These are phyloP conservation scores for Phyllotis vaccarum DNA, from an alignment of 2,797 vertebrate genomes.

Conservation along the genomic window DNA sequence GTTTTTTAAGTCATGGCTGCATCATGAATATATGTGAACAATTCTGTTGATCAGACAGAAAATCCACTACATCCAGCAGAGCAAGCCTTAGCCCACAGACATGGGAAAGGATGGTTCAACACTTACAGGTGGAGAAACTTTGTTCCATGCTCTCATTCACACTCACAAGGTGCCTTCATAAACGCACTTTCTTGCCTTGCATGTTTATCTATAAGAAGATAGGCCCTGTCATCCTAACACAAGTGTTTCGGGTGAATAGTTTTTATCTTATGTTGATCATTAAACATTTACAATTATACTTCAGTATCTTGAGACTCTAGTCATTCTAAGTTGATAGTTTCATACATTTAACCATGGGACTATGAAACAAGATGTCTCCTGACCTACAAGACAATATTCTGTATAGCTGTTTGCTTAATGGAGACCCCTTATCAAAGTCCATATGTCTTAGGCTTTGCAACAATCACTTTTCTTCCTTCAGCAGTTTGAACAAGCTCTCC, in stretches of 20 bases:
- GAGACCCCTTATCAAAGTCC: neutral
- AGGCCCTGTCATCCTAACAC: neutral
- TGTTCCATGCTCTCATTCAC: neutral
- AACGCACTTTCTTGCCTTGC: neutral
- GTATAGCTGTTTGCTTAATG: neutral
- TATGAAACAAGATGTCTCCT: neutral
- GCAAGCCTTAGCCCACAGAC: neutral
- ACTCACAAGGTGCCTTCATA: neutral
- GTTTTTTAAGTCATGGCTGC: neutral
- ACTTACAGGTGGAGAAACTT: neutral
- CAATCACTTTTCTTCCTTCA: neutral
- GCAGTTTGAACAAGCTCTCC: neutral
- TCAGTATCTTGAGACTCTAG: neutral
- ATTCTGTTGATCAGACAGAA: neutral
- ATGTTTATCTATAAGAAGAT: neutral
- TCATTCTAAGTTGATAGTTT: constrained; percentile 33
- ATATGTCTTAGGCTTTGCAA: neutral
- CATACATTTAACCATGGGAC: neutral
- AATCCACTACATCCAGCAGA: neutral
- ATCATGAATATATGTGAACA: neutral
- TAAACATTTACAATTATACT: neutral
- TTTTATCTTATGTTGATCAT: constrained; percentile 25
- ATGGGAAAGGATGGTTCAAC: neutral
- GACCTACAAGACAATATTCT: neutral
- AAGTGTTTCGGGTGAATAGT: neutral